Evolutionary conservation across 2,113 vertebrate genomes (phyloP), one percentile per base, ranked within the genome.

Genomic region (Fukomys damarensis): DNA sequence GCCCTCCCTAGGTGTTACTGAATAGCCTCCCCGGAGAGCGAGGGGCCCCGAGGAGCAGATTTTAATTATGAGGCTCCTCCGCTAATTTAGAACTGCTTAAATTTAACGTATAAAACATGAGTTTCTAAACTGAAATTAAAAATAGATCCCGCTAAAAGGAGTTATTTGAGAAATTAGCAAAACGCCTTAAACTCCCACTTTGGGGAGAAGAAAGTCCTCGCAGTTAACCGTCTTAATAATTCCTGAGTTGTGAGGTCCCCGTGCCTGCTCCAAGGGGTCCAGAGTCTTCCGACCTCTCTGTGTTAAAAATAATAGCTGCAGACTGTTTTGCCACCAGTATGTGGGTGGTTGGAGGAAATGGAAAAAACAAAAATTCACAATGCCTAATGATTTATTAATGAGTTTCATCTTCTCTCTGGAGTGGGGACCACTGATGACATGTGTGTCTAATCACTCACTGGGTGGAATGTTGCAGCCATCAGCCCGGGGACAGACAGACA

Each of bases 291-390:
- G 90, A 94, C 90, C 58, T 96, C 92, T 70, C 28, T 66, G 87
- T 90, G 89, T 98, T 97, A 97, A 97, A 97, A 98, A 97, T 96
- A 97, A 96, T 94, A 96, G 58, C 32, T 72, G 87, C 83, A 88
- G 91, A 72, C 65, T 92, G 17, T 85, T 97, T 97, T 98, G 88
- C 86, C 74, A 97, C 20, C 30, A 94, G 58, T 68, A 9, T 95
- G 96, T 95, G 96, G 94, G 95, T 84, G 96, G 96, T 76, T 88
- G 38, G 59, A 87, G 79, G 76, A 58, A 85, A 91, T 93, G 89
- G 96, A 95, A 94, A 96, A 68, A 87, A 91, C 70, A 90, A 63
- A 92, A 96, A 89, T 83, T 58, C 93, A 87, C 95, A 87, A 52
- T 82, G 70, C 59, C 77, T 97, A 96, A 91, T 94, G 94, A 80